phyloP scores from a whole-genome alignment of 2,797 vertebrate species.

The Pitangus sulphuratus region DNA sequence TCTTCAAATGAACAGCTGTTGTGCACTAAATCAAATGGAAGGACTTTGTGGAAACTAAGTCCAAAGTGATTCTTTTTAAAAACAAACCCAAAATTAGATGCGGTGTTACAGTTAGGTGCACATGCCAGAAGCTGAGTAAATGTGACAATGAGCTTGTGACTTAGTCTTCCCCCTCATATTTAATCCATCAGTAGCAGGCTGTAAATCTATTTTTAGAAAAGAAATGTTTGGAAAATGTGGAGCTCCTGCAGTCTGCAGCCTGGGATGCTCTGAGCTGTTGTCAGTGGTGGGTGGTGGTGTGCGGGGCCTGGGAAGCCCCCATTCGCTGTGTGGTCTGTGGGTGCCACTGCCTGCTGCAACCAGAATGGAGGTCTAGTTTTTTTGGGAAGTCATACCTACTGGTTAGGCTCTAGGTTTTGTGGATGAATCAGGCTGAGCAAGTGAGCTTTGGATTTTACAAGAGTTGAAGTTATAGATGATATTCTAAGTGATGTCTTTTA shows the following conservation, averaged over 20 bases:
- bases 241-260: background rate
- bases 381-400: background rate
- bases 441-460: background rate
- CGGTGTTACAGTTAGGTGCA: background rate
- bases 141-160: background rate
- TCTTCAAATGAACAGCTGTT: slow-evolving; percentile 31
- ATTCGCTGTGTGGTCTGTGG: background rate
- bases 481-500: background rate
- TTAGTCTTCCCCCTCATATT: background rate
- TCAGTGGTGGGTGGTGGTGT: rapidly evolving
- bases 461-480: background rate
- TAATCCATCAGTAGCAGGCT: background rate
- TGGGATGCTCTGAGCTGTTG: background rate
- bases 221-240: background rate
- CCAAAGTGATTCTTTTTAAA: background rate
- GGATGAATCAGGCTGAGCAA: background rate
- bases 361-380: background rate
- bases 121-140: background rate
- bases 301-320: rapidly evolving
- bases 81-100: background rate
- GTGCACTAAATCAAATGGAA: background rate
- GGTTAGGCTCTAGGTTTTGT: background rate
- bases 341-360: background rate
- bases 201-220: background rate
- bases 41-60: background rate